A percentile compares a stretch with the other conserved stretches of the same genome.
phyloP scores from a whole-genome alignment of 2,113 vertebrate species.

The Malurus elegans region DNA sequence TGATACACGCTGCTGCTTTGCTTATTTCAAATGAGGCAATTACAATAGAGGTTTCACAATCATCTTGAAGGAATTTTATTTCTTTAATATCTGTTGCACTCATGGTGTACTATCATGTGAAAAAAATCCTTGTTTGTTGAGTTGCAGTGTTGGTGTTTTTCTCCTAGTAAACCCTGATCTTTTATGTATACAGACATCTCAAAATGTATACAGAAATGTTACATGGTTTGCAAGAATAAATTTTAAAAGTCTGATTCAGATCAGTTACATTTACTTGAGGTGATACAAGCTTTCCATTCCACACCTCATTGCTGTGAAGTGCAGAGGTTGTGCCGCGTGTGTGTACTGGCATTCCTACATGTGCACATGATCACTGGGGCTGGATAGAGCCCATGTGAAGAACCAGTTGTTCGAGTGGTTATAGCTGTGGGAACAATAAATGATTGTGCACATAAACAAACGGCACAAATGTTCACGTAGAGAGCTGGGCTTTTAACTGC shows the following conservation, averaged over 20 bases:
- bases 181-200: background rate
- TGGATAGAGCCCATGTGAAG: background rate
- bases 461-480: background rate
- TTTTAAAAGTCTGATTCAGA: background rate
- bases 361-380: background rate
- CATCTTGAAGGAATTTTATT: background rate
- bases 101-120: background rate
- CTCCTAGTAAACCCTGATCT: background rate
- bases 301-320: background rate
- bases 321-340: background rate
- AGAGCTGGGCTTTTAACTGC: background rate
- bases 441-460: slow-evolving; percentile 18
- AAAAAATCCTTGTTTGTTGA: background rate
- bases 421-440: slow-evolving; percentile 12
- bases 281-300: background rate
- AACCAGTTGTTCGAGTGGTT: slow-evolving; percentile 47
- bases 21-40: background rate
- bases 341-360: background rate
- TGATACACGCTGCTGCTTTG: background rate
- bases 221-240: background rate
- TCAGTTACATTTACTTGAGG: background rate
- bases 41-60: background rate
- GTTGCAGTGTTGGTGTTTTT: background rate
- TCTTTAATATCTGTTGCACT: background rate
- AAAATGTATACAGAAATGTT: background rate